Conservation (phyloP, 2,888 invertebrate species). For the Tenthredo notha region DNA sequence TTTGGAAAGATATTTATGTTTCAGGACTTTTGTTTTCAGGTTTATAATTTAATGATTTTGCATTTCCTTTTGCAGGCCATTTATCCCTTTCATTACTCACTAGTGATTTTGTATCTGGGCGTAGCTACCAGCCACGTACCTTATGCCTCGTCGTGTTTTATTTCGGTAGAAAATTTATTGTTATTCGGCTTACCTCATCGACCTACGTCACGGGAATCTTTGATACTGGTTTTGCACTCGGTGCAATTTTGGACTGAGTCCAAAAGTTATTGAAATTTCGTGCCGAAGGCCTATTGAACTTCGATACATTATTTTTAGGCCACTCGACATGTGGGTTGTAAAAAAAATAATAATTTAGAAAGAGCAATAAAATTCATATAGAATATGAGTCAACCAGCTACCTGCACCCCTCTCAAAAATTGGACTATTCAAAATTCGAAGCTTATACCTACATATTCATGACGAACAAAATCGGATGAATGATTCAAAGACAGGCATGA, state of each 20-base stretch:
- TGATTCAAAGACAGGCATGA: background rate
- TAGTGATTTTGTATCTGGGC: background rate
- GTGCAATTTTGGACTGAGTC: slow-evolving; percentile 69
- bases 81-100: background rate
- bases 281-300: slow-evolving; percentile 69
- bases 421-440: background rate
- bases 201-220: slow-evolving; percentile 68
- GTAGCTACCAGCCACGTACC: background rate
- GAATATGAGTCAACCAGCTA: slow-evolving; percentile 18
- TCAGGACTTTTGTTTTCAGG: background rate
- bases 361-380: slow-evolving; percentile 35
- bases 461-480: background rate
- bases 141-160: slow-evolving; percentile 26
- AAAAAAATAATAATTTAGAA: background rate
- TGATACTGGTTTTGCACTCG: slow-evolving; percentile 69
- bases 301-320: slow-evolving; percentile 70
- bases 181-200: slow-evolving; percentile 70
- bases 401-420: background rate
- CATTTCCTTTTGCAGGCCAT: background rate
- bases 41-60: background rate
- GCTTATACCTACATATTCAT: background rate
- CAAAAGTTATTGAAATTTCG: slow-evolving; percentile 62
- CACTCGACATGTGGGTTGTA: slow-evolving; percentile 43
- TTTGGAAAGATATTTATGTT: background rate
- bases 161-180: slow-evolving; percentile 46